Evolutionary conservation across 2,888 invertebrate genomes (phyloP).

Genomic region (Tinea semifulvella): DNA sequence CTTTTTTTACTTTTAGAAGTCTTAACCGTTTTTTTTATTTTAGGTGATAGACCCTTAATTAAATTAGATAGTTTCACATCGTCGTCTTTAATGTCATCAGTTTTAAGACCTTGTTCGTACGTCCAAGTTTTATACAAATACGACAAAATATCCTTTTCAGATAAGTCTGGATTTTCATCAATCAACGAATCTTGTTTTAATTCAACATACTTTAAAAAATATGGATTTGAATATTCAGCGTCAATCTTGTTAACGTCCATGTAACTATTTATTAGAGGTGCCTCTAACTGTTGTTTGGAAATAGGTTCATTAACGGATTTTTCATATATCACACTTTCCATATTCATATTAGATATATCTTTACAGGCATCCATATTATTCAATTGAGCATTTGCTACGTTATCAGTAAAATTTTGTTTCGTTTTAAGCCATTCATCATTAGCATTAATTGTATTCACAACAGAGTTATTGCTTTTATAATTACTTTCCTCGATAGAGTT

Average conservation of each 20-base stretch:
- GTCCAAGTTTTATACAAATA: conserved; percentile 61
- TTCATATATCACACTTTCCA: not conserved
- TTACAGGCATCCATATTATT: not conserved
- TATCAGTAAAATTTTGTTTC: too few relatives aligned
- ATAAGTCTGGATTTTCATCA: conserved; percentile 57
- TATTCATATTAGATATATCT: not conserved
- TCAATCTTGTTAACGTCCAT: not conserved
- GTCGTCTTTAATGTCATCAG: conserved; percentile 32
- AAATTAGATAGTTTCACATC: conserved; percentile 32
- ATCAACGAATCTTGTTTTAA: conserved; percentile 50
- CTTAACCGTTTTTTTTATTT: not conserved
- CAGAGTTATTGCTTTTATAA: not conserved
- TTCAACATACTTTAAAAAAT: conserved; percentile 57
- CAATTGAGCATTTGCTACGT: too few relatives aligned
- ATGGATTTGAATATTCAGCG: conserved; percentile 25
- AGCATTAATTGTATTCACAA: not conserved
- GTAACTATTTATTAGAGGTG: too few relatives aligned
- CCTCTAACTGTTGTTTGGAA: not conserved
- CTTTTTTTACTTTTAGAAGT: not conserved
- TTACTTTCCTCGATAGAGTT: not conserved
- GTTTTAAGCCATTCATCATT: not conserved
- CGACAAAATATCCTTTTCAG: conserved; percentile 42
- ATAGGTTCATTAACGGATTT: not conserved
- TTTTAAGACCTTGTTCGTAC: conserved; percentile 43
- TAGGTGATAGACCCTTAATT: conserved; percentile 32